Conservation (phyloP, 2,888 invertebrate genomes). For the Chymomyza procnemis region DNA sequence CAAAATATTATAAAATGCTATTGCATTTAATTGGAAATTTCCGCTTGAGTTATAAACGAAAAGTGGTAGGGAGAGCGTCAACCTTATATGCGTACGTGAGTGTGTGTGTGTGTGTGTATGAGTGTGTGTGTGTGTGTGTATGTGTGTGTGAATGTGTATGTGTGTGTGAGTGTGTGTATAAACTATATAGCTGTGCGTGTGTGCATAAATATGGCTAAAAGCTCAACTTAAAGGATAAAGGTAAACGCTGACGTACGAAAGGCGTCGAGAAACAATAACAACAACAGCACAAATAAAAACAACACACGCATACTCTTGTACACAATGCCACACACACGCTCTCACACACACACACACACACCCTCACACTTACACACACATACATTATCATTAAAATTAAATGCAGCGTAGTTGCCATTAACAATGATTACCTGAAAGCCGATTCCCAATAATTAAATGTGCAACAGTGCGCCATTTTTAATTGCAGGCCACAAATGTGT, state of each 20-base stretch:
- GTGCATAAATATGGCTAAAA: slow-evolving; percentile 19
- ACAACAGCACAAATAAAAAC: slow-evolving; percentile 33
- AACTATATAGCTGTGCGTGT: slow-evolving; percentile 14
- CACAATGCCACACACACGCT: neutral
- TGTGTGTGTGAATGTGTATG: slow-evolving; percentile 14
- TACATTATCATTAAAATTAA: slow-evolving; percentile 57
- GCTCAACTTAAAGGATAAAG: slow-evolving; percentile 29
- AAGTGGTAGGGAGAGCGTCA: neutral
- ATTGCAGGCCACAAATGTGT: slow-evolving; percentile 65
- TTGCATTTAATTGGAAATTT: slow-evolving; percentile 56
- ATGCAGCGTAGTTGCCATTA: slow-evolving; percentile 71
- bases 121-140: neutral
- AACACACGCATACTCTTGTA: slow-evolving; percentile 9
- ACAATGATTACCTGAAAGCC: slow-evolving; percentile 74
- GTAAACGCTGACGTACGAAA: slow-evolving; percentile 34
- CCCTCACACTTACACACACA: slow-evolving; percentile 1
- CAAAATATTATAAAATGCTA: slow-evolving; percentile 29
- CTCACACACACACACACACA: slow-evolving; percentile 4
- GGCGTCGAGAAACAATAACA: slow-evolving; percentile 35
- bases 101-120: slow-evolving; percentile 4
- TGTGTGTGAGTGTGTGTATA: neutral
- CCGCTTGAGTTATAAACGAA: slow-evolving; percentile 36
- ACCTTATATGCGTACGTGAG: slow-evolving; percentile 22
- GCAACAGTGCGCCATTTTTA: slow-evolving; percentile 72
- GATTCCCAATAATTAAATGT: slow-evolving; percentile 74